These are phyloP conservation scores for Amblyopsis hoosieri DNA, from an alignment of 2,797 vertebrate genomes.

Conservation along the genomic window DNA sequence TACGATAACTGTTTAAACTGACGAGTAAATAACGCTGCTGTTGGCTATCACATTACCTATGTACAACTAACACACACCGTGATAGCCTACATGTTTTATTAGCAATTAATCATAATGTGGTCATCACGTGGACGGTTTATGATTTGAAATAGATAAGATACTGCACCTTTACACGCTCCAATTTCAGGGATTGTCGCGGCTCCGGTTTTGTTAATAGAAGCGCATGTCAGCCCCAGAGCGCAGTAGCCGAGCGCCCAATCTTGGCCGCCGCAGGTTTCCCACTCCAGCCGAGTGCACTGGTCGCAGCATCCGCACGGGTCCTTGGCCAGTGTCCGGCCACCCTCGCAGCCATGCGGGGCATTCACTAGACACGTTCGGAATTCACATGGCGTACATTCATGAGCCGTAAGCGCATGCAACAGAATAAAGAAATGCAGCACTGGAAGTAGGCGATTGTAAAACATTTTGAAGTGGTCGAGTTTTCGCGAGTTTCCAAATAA, in stretches of 20 bases:
- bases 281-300: conserved; percentile 74
- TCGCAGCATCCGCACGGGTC: conserved; percentile 84
- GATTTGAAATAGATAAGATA: not conserved
- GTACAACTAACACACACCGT: too few relatives aligned
- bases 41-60: too few relatives aligned
- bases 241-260: conserved; percentile 81
- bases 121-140: too few relatives aligned
- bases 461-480: conserved; percentile 55
- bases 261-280: conserved; percentile 79
- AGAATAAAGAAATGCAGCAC: conserved; percentile 60
- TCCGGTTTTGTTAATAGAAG: conserved; percentile 69
- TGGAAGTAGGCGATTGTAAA: conserved; percentile 51
- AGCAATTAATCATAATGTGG: not conserved
- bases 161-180: conserved; percentile 81
- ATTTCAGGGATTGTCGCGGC: conserved; percentile 61
- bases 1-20: not conserved
- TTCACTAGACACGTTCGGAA: conserved; percentile 68
- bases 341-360: conserved; percentile 64
- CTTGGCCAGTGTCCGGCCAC: conserved; percentile 63
- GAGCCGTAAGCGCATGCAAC: conserved; percentile 60
- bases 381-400: conserved; percentile 74
- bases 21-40: not conserved
- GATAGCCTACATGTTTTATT: not conserved
- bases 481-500: conserved; percentile 28
- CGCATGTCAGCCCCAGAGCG: conserved; percentile 79